Conservation (phyloP, 1,140 invertebrate genomes). For the Hestina assimilis region DNA sequence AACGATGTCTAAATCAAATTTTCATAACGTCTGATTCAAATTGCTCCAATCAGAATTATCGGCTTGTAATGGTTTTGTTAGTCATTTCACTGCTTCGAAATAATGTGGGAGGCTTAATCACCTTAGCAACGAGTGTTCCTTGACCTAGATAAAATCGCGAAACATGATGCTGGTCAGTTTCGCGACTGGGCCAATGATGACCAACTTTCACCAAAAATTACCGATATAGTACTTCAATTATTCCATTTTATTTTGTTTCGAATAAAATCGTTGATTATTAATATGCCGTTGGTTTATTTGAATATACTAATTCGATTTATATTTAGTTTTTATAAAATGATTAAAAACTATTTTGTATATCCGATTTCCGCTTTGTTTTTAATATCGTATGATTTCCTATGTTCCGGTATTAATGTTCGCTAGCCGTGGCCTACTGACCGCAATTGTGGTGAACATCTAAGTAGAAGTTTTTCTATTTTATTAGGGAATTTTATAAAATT, state of each 20-base stretch:
- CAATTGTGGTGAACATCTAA: conserved; percentile 45
- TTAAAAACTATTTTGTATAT: conserved; percentile 4
- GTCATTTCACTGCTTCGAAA: conserved; percentile 14
- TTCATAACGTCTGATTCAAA: neutral
- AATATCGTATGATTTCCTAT: conserved; percentile 25
- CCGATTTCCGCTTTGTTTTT: conserved; percentile 17
- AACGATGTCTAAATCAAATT: no score
- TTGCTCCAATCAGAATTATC: neutral
- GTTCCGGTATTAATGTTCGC: conserved; percentile 59
- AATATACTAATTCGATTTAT: no score
- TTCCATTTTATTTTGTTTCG: neutral
- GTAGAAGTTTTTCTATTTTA: conserved; percentile 13
- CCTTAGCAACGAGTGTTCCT: conserved; percentile 50
- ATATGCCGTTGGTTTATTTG: no score
- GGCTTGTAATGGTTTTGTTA: neutral
- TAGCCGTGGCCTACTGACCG: conserved; percentile 69
- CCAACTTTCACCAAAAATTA: conserved; percentile 59
- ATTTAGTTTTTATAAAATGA: no score
- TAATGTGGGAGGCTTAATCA: conserved; percentile 39
- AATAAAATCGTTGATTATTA: neutral
- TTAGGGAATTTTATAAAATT: neutral
- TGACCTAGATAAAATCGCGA: conserved; percentile 54
- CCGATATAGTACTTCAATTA: neutral
- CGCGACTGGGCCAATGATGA: conserved; percentile 42
- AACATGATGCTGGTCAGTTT: conserved; percentile 51